Percentiles rank a stretch among this genome's conserved stretches.
These are phyloP conservation scores for Stylophora pistillata DNA, from an alignment of 64 coral and sea anemone species.

Conservation along the genomic window DNA sequence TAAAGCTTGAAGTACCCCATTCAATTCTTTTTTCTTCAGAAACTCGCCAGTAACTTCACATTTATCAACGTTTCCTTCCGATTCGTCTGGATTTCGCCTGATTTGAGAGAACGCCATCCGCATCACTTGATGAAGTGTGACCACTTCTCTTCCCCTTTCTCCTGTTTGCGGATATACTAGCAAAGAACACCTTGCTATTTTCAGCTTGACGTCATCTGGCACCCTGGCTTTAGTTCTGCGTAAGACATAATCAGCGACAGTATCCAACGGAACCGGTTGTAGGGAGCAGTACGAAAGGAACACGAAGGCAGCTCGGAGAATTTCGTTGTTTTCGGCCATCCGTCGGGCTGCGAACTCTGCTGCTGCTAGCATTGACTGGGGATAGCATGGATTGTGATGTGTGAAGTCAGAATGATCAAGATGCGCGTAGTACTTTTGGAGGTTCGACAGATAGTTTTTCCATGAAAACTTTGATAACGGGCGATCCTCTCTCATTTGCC, in stretches of 20 bases:
- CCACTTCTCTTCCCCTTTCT: constrained; percentile 75
- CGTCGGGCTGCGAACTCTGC: constrained; percentile 71
- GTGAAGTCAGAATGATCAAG: constrained; percentile 75
- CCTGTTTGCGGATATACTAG: constrained; percentile 75
- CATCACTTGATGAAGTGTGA: constrained; percentile 88
- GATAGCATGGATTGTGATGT: constrained; percentile 77
- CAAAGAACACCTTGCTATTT: constrained; percentile 88
- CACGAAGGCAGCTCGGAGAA: constrained; percentile 70
- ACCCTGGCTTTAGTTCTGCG: constrained; percentile 8
- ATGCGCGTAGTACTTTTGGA: constrained; percentile 66
- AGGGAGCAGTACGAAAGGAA: constrained; percentile 83
- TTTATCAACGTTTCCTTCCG: neutral
- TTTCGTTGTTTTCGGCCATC: constrained; percentile 76
- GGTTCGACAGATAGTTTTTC: constrained; percentile 60
- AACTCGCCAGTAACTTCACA: no score
- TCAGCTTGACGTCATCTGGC: constrained; percentile 61
- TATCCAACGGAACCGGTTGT: constrained; percentile 77
- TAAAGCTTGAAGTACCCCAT: constrained; percentile 16
- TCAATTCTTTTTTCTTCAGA: no score
- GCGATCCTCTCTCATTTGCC: constrained; percentile 69
- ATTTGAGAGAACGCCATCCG: constrained; percentile 71
- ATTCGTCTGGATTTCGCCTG: constrained; percentile 3
- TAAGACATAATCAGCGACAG: constrained; percentile 58
- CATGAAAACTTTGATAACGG: constrained; percentile 77
- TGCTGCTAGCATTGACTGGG: constrained; percentile 82